These are phyloP conservation scores for Anoplolepis gracilipes DNA, from an alignment of 1,140 invertebrate genomes.

Conservation along the genomic window DNA sequence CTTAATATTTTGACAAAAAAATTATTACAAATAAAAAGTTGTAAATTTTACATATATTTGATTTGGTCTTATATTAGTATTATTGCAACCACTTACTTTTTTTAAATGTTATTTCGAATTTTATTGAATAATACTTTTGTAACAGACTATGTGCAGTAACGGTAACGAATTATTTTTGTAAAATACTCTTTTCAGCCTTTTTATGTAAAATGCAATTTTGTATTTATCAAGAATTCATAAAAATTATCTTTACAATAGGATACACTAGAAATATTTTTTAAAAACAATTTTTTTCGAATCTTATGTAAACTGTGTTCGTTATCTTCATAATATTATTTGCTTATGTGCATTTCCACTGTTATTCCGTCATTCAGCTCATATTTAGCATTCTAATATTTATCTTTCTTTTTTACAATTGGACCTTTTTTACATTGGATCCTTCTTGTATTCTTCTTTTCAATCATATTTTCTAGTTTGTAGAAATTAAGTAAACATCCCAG, in stretches of 20 bases:
- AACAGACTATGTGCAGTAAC: too few relatives aligned
- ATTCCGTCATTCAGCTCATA: not conserved
- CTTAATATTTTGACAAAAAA: too few relatives aligned
- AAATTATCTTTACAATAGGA: not conserved
- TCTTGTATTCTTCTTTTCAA: not conserved
- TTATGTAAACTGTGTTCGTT: not conserved
- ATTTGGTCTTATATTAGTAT: too few relatives aligned
- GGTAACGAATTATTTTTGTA: too few relatives aligned
- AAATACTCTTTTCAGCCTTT: too few relatives aligned
- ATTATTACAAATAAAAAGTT: too few relatives aligned
- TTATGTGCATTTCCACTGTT: not conserved
- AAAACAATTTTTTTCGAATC: not conserved
- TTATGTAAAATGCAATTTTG: not conserved
- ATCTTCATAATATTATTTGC: not conserved
- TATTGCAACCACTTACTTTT: too few relatives aligned
- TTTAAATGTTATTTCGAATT: too few relatives aligned
- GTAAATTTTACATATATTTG: too few relatives aligned
- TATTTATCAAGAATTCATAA: conserved; percentile 2
- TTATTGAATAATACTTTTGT: too few relatives aligned
- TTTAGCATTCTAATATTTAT: not conserved
- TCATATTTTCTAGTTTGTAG: not conserved
- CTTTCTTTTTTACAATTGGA: not conserved
- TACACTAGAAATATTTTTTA: not conserved
- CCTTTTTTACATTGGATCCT: too few relatives aligned
- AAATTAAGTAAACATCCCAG: not conserved